A percentile compares a stretch with the other conserved stretches of the same genome.
Evolutionary conservation across 2,113 vertebrate species (phyloP).

Genomic region (Irena cyanogastra): DNA sequence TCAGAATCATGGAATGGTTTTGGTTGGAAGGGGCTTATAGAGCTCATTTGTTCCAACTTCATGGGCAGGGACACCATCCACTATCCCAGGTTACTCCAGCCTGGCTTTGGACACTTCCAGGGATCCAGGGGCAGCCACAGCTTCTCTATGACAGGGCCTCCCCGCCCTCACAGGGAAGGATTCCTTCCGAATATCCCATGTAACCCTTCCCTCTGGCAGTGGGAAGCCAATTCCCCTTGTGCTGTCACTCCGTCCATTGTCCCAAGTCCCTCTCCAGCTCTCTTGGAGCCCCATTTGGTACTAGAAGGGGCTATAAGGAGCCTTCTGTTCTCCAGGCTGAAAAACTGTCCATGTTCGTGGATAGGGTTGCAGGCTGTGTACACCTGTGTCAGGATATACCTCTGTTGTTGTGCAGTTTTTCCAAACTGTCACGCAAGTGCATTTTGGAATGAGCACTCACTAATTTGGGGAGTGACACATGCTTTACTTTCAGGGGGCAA

Average conservation of each 20-base stretch:
- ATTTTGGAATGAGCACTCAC: neutral
- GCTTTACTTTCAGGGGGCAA: neutral
- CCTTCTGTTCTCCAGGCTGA: neutral
- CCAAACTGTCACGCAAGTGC: neutral
- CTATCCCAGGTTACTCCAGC: accelerated
- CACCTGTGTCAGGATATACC: accelerated
- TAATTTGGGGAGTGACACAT: neutral
- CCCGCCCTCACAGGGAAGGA: neutral
- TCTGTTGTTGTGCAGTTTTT: neutral
- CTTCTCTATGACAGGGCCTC: neutral
- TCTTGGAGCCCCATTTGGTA: neutral
- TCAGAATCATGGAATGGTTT: neutral
- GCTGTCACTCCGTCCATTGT: neutral
- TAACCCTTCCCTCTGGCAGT: neutral
- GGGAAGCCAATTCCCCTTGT: neutral
- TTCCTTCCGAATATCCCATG: neutral
- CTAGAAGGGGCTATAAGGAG: neutral
- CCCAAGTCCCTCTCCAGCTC: neutral
- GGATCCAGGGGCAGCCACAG: neutral
- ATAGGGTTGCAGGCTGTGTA: neutral
- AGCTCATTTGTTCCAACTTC: neutral
- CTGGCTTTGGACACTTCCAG: neutral
- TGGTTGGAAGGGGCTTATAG: neutral
- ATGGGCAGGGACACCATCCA: neutral
- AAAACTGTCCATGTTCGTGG: neutral